A percentile compares a stretch with the other conserved stretches of the same genome.
Conservation (phyloP, 2,888 invertebrate species). For the Leucophora obtusa region DNA sequence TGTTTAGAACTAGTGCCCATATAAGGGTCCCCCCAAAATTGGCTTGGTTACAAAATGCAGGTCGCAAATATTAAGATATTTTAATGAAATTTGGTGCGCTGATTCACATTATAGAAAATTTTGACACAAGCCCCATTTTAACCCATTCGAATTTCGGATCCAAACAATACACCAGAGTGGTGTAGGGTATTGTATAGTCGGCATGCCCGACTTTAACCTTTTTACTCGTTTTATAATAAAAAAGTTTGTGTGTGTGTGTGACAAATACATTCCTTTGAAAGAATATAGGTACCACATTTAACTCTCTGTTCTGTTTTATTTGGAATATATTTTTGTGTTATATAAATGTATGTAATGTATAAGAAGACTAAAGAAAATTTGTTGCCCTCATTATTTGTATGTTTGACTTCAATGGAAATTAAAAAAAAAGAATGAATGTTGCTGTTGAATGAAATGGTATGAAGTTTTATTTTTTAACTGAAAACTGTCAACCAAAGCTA, state of each 20-base stretch:
- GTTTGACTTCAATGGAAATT: neutral
- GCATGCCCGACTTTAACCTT: too few species aligned
- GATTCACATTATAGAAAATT: too few species aligned
- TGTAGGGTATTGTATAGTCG: too few species aligned
- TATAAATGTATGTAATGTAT: neutral
- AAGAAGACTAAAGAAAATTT: neutral
- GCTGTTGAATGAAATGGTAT: neutral
- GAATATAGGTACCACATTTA: conserved; percentile 6
- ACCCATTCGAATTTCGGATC: too few species aligned
- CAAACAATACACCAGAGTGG: too few species aligned
- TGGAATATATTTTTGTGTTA: neutral
- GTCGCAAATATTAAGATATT: too few species aligned
- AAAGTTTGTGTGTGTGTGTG: neutral
- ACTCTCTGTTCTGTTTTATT: neutral
- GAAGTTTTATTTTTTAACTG: neutral
- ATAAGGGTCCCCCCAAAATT: too few species aligned
- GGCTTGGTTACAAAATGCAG: too few species aligned
- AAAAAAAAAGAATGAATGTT: neutral
- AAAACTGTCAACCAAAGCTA: conserved; percentile 16
- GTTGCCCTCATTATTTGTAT: neutral
- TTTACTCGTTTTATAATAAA: too few species aligned
- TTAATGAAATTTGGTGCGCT: too few species aligned
- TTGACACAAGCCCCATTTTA: too few species aligned
- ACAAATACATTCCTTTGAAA: conserved; percentile 18
- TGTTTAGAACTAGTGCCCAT: too few species aligned